Evolutionary conservation across 2,797 vertebrate species (phyloP).

Genomic region (Somateria mollissima): DNA sequence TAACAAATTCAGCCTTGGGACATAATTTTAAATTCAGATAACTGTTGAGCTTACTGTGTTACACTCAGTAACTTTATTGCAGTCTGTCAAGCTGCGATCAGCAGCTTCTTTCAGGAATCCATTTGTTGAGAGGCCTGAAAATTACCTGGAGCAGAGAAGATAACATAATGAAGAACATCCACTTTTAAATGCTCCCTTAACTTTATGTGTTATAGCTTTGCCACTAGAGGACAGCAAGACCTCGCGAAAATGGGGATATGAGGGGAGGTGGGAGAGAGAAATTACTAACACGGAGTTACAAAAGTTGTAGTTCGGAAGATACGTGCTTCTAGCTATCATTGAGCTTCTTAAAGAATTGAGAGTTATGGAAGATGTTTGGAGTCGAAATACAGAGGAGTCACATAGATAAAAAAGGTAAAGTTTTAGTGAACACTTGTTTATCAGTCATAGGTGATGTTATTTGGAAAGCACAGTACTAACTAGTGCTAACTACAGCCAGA

Average conservation of each 20-base stretch:
- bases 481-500: not conserved
- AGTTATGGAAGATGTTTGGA: not conserved
- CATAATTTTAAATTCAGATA: not conserved
- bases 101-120: not conserved
- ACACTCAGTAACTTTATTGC: not conserved
- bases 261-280: not conserved
- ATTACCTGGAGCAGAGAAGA: not conserved
- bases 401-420: not conserved
- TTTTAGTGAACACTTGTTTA: not conserved
- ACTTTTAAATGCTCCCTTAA: not conserved
- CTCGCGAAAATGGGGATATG: constrained; percentile 14
- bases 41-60: not conserved
- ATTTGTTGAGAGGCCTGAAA: not conserved
- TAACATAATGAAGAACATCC: not conserved
- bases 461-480: not conserved
- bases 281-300: not conserved
- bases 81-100: not conserved
- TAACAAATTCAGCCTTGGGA: not conserved
- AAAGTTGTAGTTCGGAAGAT: not conserved
- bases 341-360: not conserved
- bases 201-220: not conserved
- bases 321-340: not conserved
- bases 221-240: constrained; percentile 74
- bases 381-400: not conserved
- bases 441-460: not conserved